Base-by-base conservation (phyloP, 1,140 invertebrate genomes). In the Drosophila aff. region DNA sequence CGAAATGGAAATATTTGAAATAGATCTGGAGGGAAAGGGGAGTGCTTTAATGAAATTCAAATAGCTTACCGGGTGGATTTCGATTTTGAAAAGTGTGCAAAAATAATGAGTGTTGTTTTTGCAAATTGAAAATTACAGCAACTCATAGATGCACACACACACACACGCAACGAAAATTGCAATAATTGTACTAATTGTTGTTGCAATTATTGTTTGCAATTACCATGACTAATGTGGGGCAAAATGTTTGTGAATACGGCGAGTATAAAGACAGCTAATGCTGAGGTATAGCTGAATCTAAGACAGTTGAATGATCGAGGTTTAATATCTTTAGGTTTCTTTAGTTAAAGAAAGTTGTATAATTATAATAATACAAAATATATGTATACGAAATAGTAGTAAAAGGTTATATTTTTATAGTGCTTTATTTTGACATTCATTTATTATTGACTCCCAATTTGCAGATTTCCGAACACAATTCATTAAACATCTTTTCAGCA, bases 161-260 rank as follows among this genome's bases (percentile, higher is more conserved):
- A 50, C 15, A 43, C 36, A 60, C 36, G 50, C 26, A 44, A 85
- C 62, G 82, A 76, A 90, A 91, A 90, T 90, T 85, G 86, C 82
- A 91, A 89, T 90, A 90, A 90, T 90, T 90, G 79, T 80, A 73
- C 86, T 90, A 90, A 90, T 90, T 90, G 85, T 90, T 91, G 68
- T 82, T 74, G 85, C 78, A 91, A 91, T 91, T 86, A 86, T 85
- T 82, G 86, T 61, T 57, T 65, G 76, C 68, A 91, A 90, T 91
- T 90, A 90, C 67, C 86, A 85, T 90, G 85, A 91, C 85, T 91
- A 91, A 90, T 91, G 79, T 75, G 83, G 76, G 79, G 79, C 73
- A 83, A 75, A 87, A 89, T 86, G 76, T 73, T 71, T 81, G 63
- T 81, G 84, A 83, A 84, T 79, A 82, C 72, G 67, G 68, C 49